These are phyloP conservation scores for Sminthurinus aureus DNA, from an alignment of 2,888 invertebrate species.

Conservation along the genomic window DNA sequence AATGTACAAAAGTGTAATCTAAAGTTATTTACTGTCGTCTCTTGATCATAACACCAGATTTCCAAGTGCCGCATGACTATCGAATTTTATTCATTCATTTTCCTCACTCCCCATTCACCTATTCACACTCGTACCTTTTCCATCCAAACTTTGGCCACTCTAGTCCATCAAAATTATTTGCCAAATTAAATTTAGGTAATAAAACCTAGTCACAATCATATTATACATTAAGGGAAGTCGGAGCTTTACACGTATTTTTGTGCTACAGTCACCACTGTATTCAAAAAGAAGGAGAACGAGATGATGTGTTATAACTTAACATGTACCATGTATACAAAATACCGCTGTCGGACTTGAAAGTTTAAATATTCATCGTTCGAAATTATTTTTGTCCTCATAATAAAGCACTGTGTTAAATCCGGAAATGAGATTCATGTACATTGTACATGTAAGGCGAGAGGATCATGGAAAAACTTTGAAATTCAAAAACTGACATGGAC, in stretches of 20 bases:
- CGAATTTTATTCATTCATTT: constrained; percentile 34
- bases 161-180: constrained; percentile 12
- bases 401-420: too few species aligned
- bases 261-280: neutral
- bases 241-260: neutral
- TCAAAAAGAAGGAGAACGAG: neutral
- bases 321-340: too few species aligned
- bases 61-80: constrained; percentile 33
- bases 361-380: too few species aligned
- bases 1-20: neutral
- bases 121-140: neutral
- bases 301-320: too few species aligned
- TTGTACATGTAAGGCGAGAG: too few species aligned
- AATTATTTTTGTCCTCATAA: too few species aligned
- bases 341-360: too few species aligned
- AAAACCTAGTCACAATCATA: neutral
- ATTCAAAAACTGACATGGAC: too few species aligned
- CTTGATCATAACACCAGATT: constrained; percentile 14
- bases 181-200: neutral
- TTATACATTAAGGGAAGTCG: too few species aligned
- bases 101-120: neutral
- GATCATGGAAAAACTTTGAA: too few species aligned
- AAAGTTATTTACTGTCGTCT: neutral
- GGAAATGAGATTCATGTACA: too few species aligned
- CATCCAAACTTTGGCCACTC: too few species aligned